These are phyloP conservation scores for Lutjanus argentimaculatus DNA, from an alignment of 2,797 vertebrate genomes.

Conservation along the genomic window DNA sequence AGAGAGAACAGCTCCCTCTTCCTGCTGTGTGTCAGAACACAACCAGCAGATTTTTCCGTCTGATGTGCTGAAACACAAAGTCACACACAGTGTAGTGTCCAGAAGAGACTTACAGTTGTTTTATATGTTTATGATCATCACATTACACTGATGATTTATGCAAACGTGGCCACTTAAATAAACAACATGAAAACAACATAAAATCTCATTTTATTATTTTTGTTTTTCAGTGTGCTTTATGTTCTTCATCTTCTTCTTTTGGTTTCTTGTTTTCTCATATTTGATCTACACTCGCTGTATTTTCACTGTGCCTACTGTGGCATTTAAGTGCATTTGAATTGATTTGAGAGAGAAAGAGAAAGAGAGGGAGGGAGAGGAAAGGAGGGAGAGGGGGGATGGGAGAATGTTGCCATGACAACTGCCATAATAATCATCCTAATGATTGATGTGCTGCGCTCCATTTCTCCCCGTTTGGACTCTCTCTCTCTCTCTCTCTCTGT, in stretches of 20 bases:
- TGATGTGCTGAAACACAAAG: not conserved
- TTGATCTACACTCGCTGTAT: conserved; percentile 46
- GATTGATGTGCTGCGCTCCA: conserved; percentile 84
- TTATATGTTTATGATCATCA: not conserved
- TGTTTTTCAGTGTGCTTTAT: not conserved
- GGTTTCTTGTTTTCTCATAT: conserved; percentile 24
- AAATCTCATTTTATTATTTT: not conserved
- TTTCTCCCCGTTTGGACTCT: conserved; percentile 74
- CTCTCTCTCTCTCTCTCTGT: not conserved
- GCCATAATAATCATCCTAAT: conserved; percentile 85
- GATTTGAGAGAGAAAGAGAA: conserved; percentile 51
- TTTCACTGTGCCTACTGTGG: conserved; percentile 51
- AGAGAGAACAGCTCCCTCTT: conserved; percentile 17
- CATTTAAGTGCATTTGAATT: conserved; percentile 81
- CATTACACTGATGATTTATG: not conserved
- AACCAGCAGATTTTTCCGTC: not conserved
- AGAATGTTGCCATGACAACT: conserved; percentile 82
- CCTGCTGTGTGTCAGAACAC: conserved; percentile 1
- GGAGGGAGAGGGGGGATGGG: conserved; percentile 64
- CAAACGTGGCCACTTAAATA: not conserved
- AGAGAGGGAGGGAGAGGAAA: conserved; percentile 32
- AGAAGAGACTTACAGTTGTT: not conserved
- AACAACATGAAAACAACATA: conserved; percentile 3
- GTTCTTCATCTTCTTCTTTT: conserved; percentile 10
- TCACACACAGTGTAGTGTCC: not conserved